These are phyloP conservation scores for Hippocampus barbouri DNA, from an alignment of 2,113 vertebrate genomes.

Conservation along the genomic window DNA sequence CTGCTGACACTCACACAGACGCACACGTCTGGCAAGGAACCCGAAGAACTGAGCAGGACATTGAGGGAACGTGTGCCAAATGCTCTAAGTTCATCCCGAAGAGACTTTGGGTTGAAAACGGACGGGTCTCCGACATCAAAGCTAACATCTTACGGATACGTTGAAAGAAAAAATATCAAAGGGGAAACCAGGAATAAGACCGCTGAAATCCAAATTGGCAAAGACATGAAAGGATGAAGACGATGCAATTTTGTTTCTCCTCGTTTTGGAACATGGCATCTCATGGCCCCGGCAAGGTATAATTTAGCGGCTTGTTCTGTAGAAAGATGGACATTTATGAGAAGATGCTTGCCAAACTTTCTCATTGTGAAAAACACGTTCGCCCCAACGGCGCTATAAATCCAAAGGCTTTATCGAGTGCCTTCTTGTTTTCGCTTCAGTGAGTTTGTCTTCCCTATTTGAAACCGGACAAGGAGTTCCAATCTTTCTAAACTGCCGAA, in stretches of 20 bases:
- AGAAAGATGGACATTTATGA: constrained; percentile 15
- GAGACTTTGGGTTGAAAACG: background rate
- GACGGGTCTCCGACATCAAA: background rate
- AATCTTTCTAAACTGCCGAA: background rate
- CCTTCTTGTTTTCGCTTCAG: background rate
- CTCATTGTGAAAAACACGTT: constrained; percentile 4
- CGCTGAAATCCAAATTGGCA: constrained; percentile 3
- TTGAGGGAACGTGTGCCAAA: background rate
- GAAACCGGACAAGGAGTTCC: background rate
- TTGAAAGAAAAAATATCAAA: constrained; percentile 11
- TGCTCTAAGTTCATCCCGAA: background rate
- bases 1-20: constrained; percentile 24
- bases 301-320: background rate
- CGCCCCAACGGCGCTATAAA: background rate
- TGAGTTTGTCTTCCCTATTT: constrained; percentile 1
- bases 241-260: constrained; percentile 23
- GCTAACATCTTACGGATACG: background rate
- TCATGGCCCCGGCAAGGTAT: background rate
- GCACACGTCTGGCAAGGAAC: constrained; percentile 19
- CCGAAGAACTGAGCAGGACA: constrained; percentile 13
- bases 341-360: constrained; percentile 5
- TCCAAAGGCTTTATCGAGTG: background rate
- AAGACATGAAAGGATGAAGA: constrained; percentile 24
- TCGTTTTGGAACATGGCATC: constrained; percentile 18
- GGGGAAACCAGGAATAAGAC: constrained; percentile 5